Percentiles rank a stretch among this genome's conserved stretches.
Conservation (phyloP, 2,888 invertebrate genomes). For the Spisula solida region DNA sequence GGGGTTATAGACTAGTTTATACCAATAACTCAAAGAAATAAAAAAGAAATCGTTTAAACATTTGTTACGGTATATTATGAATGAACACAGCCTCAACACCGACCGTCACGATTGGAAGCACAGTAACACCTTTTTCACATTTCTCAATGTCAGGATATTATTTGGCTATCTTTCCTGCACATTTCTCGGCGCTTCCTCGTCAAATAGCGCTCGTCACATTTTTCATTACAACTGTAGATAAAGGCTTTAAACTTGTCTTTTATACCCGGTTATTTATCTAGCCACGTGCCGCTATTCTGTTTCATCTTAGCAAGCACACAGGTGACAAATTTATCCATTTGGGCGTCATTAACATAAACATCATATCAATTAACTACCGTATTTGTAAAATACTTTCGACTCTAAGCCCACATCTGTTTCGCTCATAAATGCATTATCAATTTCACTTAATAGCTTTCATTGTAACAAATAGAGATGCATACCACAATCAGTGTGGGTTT, state of each 20-base stretch:
- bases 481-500: neutral
- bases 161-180: neutral
- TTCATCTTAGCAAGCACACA: constrained; percentile 10
- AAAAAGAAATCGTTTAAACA: too few species aligned
- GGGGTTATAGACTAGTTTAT: too few species aligned
- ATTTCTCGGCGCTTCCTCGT: constrained; percentile 7
- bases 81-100: too few species aligned
- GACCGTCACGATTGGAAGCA: too few species aligned
- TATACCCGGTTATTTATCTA: constrained; percentile 8
- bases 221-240: neutral
- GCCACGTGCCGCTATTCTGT: constrained; percentile 32
- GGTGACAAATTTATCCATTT: constrained; percentile 45
- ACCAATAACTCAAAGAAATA: too few species aligned
- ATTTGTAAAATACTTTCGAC: constrained; percentile 36
- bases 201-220: constrained; percentile 11
- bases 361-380: constrained; percentile 39
- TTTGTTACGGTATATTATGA: too few species aligned
- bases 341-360: constrained; percentile 39
- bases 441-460: constrained; percentile 34
- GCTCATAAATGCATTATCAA: constrained; percentile 35
- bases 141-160: too few species aligned
- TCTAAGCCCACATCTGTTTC: constrained; percentile 39
- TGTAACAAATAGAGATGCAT: constrained; percentile 28
- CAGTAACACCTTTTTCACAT: too few species aligned
- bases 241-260: constrained; percentile 4